Percentiles rank a stretch among this genome's conserved stretches.
These are phyloP conservation scores for Troglohyphantes excavatus DNA, from an alignment of 2,888 invertebrate species.

Conservation along the genomic window DNA sequence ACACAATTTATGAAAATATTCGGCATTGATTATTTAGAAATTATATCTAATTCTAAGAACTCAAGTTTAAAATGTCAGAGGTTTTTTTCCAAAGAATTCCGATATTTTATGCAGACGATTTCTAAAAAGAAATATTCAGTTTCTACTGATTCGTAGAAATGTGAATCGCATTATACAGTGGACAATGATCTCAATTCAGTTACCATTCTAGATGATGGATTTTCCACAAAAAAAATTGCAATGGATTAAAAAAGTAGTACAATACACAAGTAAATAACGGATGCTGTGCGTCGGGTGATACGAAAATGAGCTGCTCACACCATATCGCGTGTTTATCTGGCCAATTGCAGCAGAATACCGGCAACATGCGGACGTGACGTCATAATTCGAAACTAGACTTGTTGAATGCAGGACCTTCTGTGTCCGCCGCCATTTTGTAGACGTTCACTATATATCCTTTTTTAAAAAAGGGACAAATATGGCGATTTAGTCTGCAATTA, in stretches of 20 bases:
- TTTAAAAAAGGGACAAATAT: neutral
- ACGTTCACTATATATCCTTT: neutral
- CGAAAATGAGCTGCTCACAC: slow-evolving; percentile 49
- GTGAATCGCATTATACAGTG: no score
- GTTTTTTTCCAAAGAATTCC: no score
- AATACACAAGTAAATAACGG: slow-evolving; percentile 27
- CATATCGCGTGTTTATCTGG: slow-evolving; percentile 60
- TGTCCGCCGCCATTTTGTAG: slow-evolving; percentile 12
- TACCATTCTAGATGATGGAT: neutral
- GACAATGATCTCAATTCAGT: neutral
- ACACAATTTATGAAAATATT: no score
- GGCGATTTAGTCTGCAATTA: neutral
- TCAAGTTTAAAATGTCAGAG: no score
- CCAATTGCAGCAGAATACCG: slow-evolving; percentile 44
- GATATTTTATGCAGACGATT: no score
- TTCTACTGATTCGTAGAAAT: no score
- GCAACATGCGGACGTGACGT: slow-evolving; percentile 46
- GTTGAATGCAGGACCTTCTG: neutral
- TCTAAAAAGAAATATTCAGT: no score
- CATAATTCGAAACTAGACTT: neutral
- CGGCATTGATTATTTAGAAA: no score
- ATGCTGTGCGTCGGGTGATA: slow-evolving; percentile 51
- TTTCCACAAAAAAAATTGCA: neutral
- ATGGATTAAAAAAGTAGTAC: slow-evolving; percentile 13
- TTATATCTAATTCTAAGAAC: no score